A percentile compares a stretch with the other conserved stretches of the same genome.
Evolutionary conservation across 2,888 invertebrate genomes (phyloP).

Genomic region (Onthophagus sagittarius): DNA sequence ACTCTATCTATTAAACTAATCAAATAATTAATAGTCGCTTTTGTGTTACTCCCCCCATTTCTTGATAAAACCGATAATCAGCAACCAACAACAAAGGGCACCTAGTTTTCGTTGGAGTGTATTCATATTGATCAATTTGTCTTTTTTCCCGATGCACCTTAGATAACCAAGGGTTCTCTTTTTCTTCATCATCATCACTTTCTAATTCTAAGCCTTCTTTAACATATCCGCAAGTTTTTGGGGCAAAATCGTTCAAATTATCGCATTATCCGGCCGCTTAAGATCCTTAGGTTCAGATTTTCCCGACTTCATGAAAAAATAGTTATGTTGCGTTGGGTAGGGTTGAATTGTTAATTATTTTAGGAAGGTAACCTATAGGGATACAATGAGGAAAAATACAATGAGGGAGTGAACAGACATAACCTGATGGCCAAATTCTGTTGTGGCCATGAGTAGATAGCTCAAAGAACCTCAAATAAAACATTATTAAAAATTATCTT

Average conservation of each 20-base stretch:
- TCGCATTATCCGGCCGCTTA: no score
- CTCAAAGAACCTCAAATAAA: no score
- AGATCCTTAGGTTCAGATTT: no score
- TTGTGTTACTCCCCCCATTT: slow-evolving; percentile 92
- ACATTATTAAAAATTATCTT: no score
- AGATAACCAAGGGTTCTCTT: slow-evolving; percentile 37
- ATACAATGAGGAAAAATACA: no score
- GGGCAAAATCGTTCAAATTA: slow-evolving; percentile 53
- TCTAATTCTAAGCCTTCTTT: slow-evolving; percentile 69
- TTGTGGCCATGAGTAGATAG: no score
- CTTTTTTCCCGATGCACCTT: slow-evolving; percentile 57
- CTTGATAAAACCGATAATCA: slow-evolving; percentile 91
- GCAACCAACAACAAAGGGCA: slow-evolving; percentile 90
- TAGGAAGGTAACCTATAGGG: no score
- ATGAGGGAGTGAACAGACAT: no score
- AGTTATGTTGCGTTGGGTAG: no score
- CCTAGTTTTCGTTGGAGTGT: slow-evolving; percentile 85
- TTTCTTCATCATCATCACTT: slow-evolving; percentile 34
- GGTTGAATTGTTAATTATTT: no score
- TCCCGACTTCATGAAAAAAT: no score
- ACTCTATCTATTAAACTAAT: slow-evolving; percentile 93
- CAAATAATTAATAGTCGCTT: slow-evolving; percentile 94
- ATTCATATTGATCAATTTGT: slow-evolving; percentile 82
- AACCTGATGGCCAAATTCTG: no score
- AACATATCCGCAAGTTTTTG: slow-evolving; percentile 76